Percentiles rank a stretch among this genome's conserved stretches.
These are phyloP conservation scores for Poecilia wingei DNA, from an alignment of 2,797 vertebrate genomes.

Conservation along the genomic window DNA sequence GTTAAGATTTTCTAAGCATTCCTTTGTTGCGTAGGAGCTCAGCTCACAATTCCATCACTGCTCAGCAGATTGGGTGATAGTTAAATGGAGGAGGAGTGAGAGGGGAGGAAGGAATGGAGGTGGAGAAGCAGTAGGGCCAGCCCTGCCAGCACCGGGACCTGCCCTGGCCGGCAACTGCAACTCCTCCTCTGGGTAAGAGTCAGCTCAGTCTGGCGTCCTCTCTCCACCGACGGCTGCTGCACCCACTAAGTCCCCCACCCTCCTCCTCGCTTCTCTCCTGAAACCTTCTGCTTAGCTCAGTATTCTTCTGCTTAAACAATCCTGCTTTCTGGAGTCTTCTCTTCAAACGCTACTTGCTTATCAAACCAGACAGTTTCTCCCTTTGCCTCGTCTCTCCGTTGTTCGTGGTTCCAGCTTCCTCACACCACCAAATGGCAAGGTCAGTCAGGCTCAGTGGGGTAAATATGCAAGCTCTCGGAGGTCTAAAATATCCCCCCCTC, in stretches of 20 bases:
- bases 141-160: conserved; percentile 81
- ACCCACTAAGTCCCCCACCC: conserved; percentile 14
- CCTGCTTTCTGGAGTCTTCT: conserved; percentile 17
- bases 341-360: conserved; percentile 35
- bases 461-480: conserved; percentile 82
- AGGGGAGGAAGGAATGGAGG: conserved; percentile 73
- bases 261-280: conserved; percentile 31
- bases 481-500: conserved; percentile 79
- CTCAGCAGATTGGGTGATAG: conserved; percentile 67
- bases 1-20: conserved; percentile 65
- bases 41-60: conserved; percentile 82
- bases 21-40: conserved; percentile 61
- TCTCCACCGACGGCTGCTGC: conserved; percentile 39
- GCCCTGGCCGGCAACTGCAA: conserved; percentile 78
- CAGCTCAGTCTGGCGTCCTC: conserved; percentile 75
- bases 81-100: conserved; percentile 59
- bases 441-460: conserved; percentile 75
- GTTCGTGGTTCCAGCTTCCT: conserved; percentile 65
- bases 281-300: conserved; percentile 19
- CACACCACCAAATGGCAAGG: conserved; percentile 79
- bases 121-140: conserved; percentile 83
- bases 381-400: conserved; percentile 41
- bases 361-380: conserved; percentile 33
- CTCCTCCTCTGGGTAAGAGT: conserved; percentile 78
- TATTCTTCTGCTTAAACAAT: conserved; percentile 22